These are phyloP conservation scores for Mercenaria mercenaria DNA, from an alignment of 1,140 invertebrate species.

Conservation along the genomic window DNA sequence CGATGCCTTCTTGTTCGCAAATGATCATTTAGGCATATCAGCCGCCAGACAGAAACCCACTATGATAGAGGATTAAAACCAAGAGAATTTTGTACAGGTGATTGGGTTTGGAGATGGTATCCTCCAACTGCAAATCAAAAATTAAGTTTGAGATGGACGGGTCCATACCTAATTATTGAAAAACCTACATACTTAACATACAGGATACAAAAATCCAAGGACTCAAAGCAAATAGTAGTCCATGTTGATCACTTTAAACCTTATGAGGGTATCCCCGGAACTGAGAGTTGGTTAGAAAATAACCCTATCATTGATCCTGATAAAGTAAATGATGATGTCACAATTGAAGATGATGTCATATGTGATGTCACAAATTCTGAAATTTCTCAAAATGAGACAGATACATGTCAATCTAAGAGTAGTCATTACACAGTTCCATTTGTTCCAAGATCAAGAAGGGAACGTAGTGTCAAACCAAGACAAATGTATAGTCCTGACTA, in stretches of 20 bases:
- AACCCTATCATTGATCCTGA: neutral
- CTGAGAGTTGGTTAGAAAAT: neutral
- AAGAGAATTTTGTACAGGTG: constrained; percentile 38
- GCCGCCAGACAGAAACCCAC: constrained; percentile 63
- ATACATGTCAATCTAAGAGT: too few relatives aligned
- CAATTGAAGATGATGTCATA: neutral
- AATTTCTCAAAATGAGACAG: too few relatives aligned
- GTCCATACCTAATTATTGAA: constrained; percentile 22
- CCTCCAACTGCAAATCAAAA: constrained; percentile 50
- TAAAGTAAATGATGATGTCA: neutral
- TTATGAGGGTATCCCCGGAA: constrained; percentile 23
- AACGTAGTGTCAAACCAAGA: neutral
- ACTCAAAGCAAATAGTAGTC: constrained; percentile 34
- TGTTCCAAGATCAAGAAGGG: neutral
- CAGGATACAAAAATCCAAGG: constrained; percentile 9
- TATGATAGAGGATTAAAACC: constrained; percentile 68
- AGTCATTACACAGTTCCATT: neutral
- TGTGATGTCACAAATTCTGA: neutral
- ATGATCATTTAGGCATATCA: constrained; percentile 14
- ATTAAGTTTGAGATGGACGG: constrained; percentile 41
- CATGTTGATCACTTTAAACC: constrained; percentile 72
- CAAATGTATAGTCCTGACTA: constrained; percentile 6
- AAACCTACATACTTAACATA: constrained; percentile 44
- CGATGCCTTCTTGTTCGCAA: constrained; percentile 1
- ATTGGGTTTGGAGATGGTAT: constrained; percentile 70